Evolutionary conservation across 2,888 invertebrate genomes (phyloP).

Genomic region (Blera fallax): DNA sequence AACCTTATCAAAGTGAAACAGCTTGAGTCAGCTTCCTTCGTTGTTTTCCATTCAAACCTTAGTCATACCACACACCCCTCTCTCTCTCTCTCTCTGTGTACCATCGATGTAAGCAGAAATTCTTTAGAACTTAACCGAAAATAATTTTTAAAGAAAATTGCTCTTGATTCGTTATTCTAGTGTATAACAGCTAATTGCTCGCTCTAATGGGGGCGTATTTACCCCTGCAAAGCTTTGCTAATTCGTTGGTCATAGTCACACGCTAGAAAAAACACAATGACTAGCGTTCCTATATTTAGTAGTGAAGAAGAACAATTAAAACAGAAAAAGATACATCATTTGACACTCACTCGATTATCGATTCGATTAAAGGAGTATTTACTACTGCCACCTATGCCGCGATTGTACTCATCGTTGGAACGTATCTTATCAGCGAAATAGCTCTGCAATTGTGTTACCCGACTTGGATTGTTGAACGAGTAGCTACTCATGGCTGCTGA

Average conservation of each 20-base stretch:
- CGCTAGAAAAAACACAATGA: neutral
- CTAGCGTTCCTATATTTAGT: neutral
- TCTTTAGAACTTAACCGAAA: neutral
- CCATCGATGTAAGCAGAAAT: neutral
- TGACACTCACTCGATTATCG: slow-evolving; percentile 66
- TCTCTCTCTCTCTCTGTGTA: neutral
- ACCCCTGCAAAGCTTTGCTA: slow-evolving; percentile 4
- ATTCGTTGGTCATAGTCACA: neutral
- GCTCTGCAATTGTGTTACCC: slow-evolving; percentile 69
- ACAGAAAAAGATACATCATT: neutral
- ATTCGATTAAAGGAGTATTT: slow-evolving; percentile 66
- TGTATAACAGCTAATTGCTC: slow-evolving; percentile 9
- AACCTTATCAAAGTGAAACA: neutral
- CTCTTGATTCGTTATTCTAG: neutral
- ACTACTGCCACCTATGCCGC: slow-evolving; percentile 53
- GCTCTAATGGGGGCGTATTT: slow-evolving; percentile 58
- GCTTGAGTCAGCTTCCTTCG: neutral
- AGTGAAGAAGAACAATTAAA: neutral
- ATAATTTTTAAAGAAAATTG: neutral
- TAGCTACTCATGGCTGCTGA: slow-evolving; percentile 58
- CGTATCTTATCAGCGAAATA: slow-evolving; percentile 73
- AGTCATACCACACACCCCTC: neutral
- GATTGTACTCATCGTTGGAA: slow-evolving; percentile 68
- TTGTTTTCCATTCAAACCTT: neutral
- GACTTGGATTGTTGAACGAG: slow-evolving; percentile 64